Evolutionary conservation across 2,113 vertebrate genomes (phyloP).

Genomic region (Grallaria varia): DNA sequence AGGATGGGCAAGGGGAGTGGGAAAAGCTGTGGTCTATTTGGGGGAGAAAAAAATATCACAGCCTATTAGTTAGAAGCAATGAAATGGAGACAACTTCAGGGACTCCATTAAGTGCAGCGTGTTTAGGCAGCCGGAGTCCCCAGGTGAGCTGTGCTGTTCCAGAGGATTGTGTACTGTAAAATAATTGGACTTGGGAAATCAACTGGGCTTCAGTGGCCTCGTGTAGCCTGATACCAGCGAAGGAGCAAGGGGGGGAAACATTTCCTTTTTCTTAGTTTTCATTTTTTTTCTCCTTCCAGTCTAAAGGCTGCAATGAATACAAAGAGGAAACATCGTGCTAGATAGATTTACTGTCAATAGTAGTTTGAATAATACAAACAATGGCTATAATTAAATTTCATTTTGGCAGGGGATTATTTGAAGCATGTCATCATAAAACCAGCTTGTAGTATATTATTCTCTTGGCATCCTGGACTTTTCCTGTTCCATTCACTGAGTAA

Average conservation of each 20-base stretch:
- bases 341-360: constrained; percentile 64
- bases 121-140: constrained; percentile 89
- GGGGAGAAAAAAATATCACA: constrained; percentile 82
- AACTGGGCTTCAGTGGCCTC: constrained; percentile 87
- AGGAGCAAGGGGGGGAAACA: not conserved
- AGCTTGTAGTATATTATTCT: constrained; percentile 46
- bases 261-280: constrained; percentile 1
- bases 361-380: constrained; percentile 72
- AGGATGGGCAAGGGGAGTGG: constrained; percentile 62
- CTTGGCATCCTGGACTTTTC: constrained; percentile 48
- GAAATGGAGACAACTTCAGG: constrained; percentile 93
- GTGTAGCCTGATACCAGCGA: constrained; percentile 65
- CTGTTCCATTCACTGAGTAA: constrained; percentile 31
- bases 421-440: constrained; percentile 44
- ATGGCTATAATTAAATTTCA: constrained; percentile 72
- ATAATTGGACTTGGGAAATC: constrained; percentile 98
- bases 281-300: constrained; percentile 57
- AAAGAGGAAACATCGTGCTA: constrained; percentile 25
- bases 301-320: constrained; percentile 71
- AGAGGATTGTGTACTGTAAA: constrained; percentile 85
- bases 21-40: constrained; percentile 84
- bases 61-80: constrained; percentile 92
- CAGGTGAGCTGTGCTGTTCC: constrained; percentile 81
- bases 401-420: constrained; percentile 59
- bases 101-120: constrained; percentile 89